A percentile compares a stretch with the other conserved stretches of the same genome.
phyloP scores from a whole-genome alignment of 2,888 invertebrate species.

The Erebia ligea region DNA sequence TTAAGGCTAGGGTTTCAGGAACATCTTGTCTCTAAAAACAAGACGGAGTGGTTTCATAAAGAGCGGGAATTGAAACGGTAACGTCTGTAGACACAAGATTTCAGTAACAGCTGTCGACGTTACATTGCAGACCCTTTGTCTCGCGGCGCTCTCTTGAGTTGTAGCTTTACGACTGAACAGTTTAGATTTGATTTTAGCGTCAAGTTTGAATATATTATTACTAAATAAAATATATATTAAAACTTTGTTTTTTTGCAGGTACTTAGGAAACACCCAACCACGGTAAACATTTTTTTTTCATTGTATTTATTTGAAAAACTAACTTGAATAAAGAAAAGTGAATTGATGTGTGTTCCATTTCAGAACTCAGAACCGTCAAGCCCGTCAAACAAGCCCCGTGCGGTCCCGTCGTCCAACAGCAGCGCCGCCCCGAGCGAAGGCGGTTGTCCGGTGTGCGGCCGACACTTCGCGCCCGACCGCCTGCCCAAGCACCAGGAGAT shows the following conservation, averaged over 20 bases:
- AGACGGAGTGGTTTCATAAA: too few relatives aligned
- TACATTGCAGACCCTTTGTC: too few relatives aligned
- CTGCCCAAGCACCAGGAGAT: constrained; percentile 92
- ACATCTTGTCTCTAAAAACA: too few relatives aligned
- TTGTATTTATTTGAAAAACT: constrained; percentile 1
- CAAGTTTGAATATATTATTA: too few relatives aligned
- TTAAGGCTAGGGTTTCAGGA: too few relatives aligned
- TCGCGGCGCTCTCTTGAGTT: too few relatives aligned
- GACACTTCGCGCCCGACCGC: constrained; percentile 92
- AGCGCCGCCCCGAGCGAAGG: constrained; percentile 43
- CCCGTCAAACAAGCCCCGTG: constrained; percentile 35
- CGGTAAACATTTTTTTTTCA: constrained; percentile 47
- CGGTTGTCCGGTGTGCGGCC: constrained; percentile 89
- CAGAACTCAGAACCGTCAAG: constrained; percentile 41
- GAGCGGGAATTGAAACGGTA: too few relatives aligned
- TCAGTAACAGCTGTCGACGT: too few relatives aligned
- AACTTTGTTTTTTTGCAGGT: constrained; percentile 51
- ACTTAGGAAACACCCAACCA: constrained; percentile 49
- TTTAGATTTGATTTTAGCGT: too few relatives aligned
- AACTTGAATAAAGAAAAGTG: not conserved
- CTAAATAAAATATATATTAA: not conserved
- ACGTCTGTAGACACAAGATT: too few relatives aligned
- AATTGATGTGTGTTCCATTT: not conserved
- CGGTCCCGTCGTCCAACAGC: constrained; percentile 33
- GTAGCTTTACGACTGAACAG: too few relatives aligned